Evolutionary conservation across 2,797 vertebrate genomes (phyloP).

Genomic region (Podargus strigoides): DNA sequence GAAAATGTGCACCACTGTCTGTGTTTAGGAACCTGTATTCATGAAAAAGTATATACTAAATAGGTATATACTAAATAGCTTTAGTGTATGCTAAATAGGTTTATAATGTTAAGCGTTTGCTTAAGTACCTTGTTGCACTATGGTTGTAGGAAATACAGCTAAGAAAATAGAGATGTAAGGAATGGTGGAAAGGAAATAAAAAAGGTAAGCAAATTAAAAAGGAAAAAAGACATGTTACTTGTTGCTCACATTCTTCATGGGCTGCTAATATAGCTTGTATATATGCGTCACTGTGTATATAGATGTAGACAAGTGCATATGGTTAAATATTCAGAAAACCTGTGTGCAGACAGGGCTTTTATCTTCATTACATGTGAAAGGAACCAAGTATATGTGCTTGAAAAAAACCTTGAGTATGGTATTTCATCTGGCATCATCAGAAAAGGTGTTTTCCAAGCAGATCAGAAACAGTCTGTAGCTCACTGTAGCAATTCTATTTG

Average conservation of each 20-base stretch:
- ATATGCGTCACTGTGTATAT: neutral
- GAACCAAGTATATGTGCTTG: neutral
- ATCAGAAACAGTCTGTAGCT: constrained; percentile 45
- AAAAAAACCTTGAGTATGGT: neutral
- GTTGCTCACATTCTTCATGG: neutral
- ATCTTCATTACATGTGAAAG: constrained; percentile 48
- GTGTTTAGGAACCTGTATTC: neutral
- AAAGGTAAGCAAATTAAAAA: neutral
- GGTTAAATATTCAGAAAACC: constrained; percentile 17
- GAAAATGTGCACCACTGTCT: neutral
- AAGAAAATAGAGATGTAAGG: neutral
- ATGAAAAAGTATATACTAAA: neutral
- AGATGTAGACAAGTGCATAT: constrained; percentile 57
- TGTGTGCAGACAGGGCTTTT: constrained; percentile 19
- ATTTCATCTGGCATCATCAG: constrained; percentile 34
- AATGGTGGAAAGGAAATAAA: neutral
- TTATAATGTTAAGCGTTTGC: neutral
- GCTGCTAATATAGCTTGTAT: neutral
- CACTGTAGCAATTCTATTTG: constrained; percentile 17
- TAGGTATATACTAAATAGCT: too few species aligned
- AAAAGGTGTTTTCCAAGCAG: constrained; percentile 52
- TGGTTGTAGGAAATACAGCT: neutral
- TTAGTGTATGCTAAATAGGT: neutral
- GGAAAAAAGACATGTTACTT: neutral
- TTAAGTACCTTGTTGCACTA: neutral